These are phyloP conservation scores for Onychomys torridus DNA, from an alignment of 2,797 vertebrate genomes.

Conservation along the genomic window DNA sequence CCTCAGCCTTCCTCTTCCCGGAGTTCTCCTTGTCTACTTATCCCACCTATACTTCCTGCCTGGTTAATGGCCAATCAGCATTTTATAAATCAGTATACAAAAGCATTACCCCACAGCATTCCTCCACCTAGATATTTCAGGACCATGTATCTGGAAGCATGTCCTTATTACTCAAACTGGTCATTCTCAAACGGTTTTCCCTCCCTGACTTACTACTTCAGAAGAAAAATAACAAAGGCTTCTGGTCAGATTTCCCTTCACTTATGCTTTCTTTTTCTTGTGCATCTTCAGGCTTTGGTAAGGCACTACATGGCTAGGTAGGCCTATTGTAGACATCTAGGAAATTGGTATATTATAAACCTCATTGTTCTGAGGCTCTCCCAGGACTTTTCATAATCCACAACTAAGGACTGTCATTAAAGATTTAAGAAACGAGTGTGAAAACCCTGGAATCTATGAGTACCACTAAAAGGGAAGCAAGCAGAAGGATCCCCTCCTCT, in stretches of 20 bases:
- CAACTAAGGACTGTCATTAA: background rate
- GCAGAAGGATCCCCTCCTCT: background rate
- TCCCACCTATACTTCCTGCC: no score
- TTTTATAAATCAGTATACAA: no score
- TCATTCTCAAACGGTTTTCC: background rate
- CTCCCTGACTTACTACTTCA: background rate
- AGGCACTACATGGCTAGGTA: background rate
- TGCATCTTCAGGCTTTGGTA: background rate
- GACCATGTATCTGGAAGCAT: background rate
- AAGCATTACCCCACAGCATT: no score
- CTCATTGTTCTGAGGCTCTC: background rate
- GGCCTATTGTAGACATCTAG: background rate
- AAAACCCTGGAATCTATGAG: background rate
- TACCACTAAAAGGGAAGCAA: background rate
- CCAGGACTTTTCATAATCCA: background rate
- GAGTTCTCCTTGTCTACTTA: no score
- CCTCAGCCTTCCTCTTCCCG: no score
- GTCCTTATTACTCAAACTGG: background rate
- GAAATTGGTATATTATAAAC: background rate
- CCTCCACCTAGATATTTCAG: background rate
- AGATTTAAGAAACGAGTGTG: background rate
- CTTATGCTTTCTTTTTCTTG: background rate
- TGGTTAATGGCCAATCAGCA: no score
- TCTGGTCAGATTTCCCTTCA: no score
- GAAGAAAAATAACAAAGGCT: background rate